These are phyloP conservation scores for Pseudochaenichthys georgianus DNA, from an alignment of 2,797 vertebrate genomes.

Conservation along the genomic window DNA sequence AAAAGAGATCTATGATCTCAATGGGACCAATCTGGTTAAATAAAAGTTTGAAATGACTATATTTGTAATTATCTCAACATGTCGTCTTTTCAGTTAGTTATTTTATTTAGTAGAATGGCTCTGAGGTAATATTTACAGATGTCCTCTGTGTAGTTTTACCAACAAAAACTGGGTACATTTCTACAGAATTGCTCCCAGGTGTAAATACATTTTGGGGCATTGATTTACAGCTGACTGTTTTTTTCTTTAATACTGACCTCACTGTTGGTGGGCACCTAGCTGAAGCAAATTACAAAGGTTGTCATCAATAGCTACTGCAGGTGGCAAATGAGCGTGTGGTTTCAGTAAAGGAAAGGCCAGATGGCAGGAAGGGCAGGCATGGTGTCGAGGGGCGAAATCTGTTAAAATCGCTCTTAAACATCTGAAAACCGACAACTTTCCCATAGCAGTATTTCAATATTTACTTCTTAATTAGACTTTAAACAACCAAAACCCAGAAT, in stretches of 20 bases:
- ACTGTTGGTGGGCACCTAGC: background rate
- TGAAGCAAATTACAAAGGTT: slow-evolving; percentile 14
- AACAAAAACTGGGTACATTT: background rate
- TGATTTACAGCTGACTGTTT: background rate
- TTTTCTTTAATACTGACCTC: slow-evolving; percentile 7
- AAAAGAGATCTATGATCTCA: too few relatives aligned
- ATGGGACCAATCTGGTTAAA: too few relatives aligned
- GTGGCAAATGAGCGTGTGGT: background rate
- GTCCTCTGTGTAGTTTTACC: background rate
- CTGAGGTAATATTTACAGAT: background rate
- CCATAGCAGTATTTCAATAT: slow-evolving; percentile 6
- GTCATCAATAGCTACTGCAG: background rate
- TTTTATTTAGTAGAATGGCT: slow-evolving; percentile 16
- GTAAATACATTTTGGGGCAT: background rate
- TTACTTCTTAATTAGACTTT: background rate
- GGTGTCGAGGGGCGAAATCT: background rate
- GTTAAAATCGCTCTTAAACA: background rate
- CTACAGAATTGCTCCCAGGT: background rate
- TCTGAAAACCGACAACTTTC: slow-evolving; percentile 2
- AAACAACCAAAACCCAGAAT: background rate
- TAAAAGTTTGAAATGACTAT: too few relatives aligned
- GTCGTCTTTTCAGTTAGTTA: background rate
- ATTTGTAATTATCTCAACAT: slow-evolving; percentile 31
- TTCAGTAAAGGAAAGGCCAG: background rate
- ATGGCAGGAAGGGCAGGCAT: slow-evolving; percentile 1